These are phyloP conservation scores for Dipus sagitta DNA, from an alignment of 2,797 vertebrate genomes.

Conservation along the genomic window DNA sequence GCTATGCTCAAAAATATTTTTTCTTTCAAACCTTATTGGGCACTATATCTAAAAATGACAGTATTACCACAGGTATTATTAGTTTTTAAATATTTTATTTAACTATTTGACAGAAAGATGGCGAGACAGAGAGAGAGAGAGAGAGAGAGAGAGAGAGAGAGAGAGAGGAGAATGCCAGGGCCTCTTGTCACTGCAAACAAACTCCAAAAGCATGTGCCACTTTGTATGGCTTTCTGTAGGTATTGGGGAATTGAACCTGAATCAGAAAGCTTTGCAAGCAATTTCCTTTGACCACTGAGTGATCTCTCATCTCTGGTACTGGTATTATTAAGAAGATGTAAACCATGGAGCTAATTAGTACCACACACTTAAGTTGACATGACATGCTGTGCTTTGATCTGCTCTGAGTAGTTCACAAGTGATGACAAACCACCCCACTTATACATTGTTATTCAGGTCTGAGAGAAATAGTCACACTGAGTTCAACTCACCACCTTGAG, in stretches of 20 bases:
- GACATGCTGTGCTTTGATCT: background rate
- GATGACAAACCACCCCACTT: background rate
- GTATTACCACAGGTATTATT: background rate
- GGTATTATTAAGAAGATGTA: slow-evolving; percentile 6
- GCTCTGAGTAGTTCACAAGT: background rate
- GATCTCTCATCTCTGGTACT: too few species aligned
- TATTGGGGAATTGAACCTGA: too few species aligned
- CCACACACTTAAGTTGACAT: background rate
- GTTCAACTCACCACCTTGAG: background rate
- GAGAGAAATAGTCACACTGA: background rate
- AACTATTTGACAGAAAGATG: too few species aligned
- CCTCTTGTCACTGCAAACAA: too few species aligned
- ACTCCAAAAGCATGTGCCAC: too few species aligned
- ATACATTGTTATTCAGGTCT: background rate
- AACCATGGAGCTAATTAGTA: slow-evolving; percentile 24
- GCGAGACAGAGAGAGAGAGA: too few species aligned
- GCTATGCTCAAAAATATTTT: background rate
- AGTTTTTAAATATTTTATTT: too few species aligned
- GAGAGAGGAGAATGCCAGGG: too few species aligned
- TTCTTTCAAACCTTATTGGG: background rate
- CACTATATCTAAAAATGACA: background rate
- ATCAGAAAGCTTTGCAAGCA: too few species aligned
- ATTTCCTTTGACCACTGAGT: too few species aligned
- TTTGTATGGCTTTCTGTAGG: too few species aligned
- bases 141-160: too few species aligned